These are phyloP conservation scores for Arctopsyche grandis DNA, from an alignment of 1,140 invertebrate genomes.

Conservation along the genomic window DNA sequence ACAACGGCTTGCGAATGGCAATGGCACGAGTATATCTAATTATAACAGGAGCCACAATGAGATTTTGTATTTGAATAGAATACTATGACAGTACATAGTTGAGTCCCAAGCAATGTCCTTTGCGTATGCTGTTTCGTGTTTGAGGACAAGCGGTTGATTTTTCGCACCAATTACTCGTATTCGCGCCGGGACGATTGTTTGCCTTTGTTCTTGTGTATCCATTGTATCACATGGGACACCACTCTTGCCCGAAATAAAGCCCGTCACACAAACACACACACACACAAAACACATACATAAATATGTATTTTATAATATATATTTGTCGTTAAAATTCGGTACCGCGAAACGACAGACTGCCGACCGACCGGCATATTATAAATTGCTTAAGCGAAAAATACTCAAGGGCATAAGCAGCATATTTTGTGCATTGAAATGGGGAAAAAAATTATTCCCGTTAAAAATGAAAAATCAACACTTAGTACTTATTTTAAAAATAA, in stretches of 20 bases:
- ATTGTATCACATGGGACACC: background rate
- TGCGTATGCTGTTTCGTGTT: background rate
- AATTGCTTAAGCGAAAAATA: background rate
- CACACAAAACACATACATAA: too few relatives aligned
- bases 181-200: background rate
- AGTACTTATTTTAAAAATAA: background rate
- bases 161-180: slow-evolving; percentile 19
- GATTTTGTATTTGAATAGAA: background rate
- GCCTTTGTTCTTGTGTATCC: slow-evolving; percentile 29
- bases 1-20: too few relatives aligned
- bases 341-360: too few relatives aligned
- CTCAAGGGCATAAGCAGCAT: background rate
- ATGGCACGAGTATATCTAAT: background rate
- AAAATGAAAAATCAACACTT: background rate
- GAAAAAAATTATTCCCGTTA: background rate
- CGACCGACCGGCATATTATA: too few relatives aligned
- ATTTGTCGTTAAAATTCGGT: too few relatives aligned
- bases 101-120: background rate
- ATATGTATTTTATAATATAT: too few relatives aligned
- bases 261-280: background rate
- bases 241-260: background rate
- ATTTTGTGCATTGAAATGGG: background rate
- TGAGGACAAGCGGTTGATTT: slow-evolving; percentile 20
- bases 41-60: background rate
- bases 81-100: background rate